phyloP scores from a whole-genome alignment of 2,888 invertebrate species.

The Acanthosepion esculentum region DNA sequence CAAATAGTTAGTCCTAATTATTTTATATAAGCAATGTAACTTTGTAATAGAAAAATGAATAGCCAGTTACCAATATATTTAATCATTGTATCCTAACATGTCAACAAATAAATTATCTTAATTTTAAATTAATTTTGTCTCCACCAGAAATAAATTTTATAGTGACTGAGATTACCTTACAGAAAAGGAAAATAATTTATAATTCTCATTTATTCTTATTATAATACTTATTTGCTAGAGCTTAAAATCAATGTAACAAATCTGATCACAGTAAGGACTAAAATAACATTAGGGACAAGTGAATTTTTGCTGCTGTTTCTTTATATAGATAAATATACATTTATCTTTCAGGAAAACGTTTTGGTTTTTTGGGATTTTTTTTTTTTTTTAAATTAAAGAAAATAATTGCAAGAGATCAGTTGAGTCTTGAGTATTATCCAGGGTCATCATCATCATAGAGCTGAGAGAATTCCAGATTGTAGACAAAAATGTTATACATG shows the following conservation, averaged over 20 bases:
- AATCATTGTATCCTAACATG: neutral
- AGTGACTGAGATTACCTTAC: neutral
- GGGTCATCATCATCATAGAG: neutral
- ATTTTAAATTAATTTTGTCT: neutral
- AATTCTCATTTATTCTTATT: neutral
- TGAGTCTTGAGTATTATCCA: neutral
- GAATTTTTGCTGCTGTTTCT: slow-evolving; percentile 25
- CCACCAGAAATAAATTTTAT: neutral
- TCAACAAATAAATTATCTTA: neutral
- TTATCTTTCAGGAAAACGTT: neutral
- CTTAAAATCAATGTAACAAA: neutral
- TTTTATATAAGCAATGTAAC: neutral
- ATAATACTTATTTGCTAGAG: neutral
- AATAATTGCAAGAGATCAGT: slow-evolving; percentile 8
- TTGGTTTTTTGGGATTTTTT: neutral
- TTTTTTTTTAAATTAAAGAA: neutral
- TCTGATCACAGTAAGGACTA: neutral
- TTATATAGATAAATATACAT: slow-evolving; percentile 18
- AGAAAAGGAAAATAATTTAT: neutral
- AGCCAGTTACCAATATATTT: too few species aligned
- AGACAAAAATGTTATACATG: neutral
- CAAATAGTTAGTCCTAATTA: neutral
- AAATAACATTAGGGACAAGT: slow-evolving; percentile 6
- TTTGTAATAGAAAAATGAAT: neutral
- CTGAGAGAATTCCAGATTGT: slow-evolving; percentile 6